A percentile compares a stretch with the other conserved stretches of the same genome.
Conservation (phyloP, 2,113 vertebrate genomes). For the Salvator merianae region DNA sequence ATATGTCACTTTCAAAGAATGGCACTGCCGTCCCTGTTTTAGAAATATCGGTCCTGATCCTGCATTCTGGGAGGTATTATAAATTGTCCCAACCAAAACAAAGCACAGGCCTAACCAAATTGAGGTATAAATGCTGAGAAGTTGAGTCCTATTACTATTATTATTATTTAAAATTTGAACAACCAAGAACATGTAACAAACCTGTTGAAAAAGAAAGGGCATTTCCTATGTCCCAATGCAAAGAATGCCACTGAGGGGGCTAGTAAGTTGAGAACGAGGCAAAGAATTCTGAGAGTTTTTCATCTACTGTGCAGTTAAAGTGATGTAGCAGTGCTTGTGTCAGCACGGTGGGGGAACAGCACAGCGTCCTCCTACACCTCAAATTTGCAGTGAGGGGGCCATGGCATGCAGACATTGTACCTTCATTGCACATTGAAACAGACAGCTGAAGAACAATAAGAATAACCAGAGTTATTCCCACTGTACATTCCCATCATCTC, state of each 20-base stretch:
- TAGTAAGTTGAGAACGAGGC: too few relatives aligned
- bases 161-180: background rate
- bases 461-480: too few relatives aligned
- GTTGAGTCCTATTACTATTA: background rate
- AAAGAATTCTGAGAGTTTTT: too few relatives aligned
- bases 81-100: background rate
- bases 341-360: too few relatives aligned
- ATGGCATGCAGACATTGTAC: too few relatives aligned
- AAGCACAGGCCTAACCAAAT: background rate
- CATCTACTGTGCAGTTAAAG: too few relatives aligned
- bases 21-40: conserved; percentile 49
- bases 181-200: too few relatives aligned
- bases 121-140: background rate
- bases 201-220: background rate
- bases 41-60: conserved; percentile 57
- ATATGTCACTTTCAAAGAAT: conserved; percentile 60
- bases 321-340: too few relatives aligned
- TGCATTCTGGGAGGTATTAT: background rate
- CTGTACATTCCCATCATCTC: too few relatives aligned
- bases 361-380: too few relatives aligned
- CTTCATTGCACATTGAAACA: background rate
- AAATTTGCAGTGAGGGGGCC: too few relatives aligned
- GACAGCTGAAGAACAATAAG: background rate
- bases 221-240: background rate
- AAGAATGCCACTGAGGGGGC: too few relatives aligned